These are phyloP conservation scores for Halocynthia roretzi DNA, from an alignment of 23 tunicate genomes.

Conservation along the genomic window DNA sequence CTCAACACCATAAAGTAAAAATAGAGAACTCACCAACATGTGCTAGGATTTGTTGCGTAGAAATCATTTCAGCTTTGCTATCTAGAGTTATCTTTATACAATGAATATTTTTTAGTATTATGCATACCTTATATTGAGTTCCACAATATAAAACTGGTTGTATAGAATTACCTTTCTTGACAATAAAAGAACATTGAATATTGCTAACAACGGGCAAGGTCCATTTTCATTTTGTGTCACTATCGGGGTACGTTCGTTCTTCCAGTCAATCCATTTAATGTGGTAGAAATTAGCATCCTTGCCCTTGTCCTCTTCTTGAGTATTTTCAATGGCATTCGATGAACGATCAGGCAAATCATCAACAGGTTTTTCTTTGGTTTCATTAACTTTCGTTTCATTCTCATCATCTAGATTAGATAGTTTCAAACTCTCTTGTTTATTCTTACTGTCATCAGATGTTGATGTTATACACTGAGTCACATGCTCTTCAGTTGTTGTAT, in stretches of 20 bases:
- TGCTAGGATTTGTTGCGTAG: slow-evolving; percentile 55
- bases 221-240: slow-evolving; percentile 86
- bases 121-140: not conserved
- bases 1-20: too few species aligned
- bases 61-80: slow-evolving; percentile 39
- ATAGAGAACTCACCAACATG: slow-evolving; percentile 30
- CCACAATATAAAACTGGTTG: not conserved
- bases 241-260: slow-evolving; percentile 40
- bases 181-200: slow-evolving; percentile 66
- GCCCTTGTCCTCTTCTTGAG: too few species aligned
- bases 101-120: not conserved
- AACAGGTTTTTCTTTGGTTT: too few species aligned
- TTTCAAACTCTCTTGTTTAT: too few species aligned
- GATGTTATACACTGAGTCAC: too few species aligned
- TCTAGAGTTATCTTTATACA: slow-evolving; percentile 32
- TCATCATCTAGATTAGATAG: too few species aligned
- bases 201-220: slow-evolving; percentile 82
- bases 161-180: slow-evolving; percentile 35
- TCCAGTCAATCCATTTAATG: slow-evolving; percentile 84
- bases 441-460: too few species aligned
- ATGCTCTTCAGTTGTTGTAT: too few species aligned
- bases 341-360: too few species aligned
- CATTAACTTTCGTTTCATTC: too few species aligned
- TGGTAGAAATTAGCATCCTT: slow-evolving; percentile 16
- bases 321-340: too few species aligned